Percentiles rank a stretch among this genome's conserved stretches.
These are phyloP conservation scores for human (Homo sapiens) DNA, from an alignment of 2,113 vertebrate genomes.

Conservation along the genomic window DNA sequence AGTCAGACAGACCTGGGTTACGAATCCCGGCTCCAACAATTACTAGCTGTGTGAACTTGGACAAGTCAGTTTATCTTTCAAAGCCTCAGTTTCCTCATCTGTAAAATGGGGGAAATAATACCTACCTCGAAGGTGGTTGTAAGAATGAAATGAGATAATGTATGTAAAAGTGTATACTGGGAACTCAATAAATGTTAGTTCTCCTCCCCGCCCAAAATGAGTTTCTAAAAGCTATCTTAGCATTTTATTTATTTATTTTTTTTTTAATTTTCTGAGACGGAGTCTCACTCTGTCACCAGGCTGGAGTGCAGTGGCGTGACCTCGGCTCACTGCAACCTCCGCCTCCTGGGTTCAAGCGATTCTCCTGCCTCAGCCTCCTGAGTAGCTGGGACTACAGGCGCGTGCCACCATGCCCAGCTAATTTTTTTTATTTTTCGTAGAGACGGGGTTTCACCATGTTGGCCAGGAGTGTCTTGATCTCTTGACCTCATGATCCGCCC, in stretches of 20 bases:
- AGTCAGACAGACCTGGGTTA: slow-evolving; percentile 70
- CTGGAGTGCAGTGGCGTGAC: background rate
- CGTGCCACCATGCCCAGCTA: background rate
- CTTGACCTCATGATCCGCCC: background rate
- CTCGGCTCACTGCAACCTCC: background rate
- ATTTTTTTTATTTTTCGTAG: background rate
- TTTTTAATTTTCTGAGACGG: background rate
- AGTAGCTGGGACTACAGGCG: background rate
- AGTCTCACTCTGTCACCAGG: background rate
- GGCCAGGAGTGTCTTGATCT: background rate
- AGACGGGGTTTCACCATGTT: background rate
- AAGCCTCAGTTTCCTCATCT: slow-evolving; percentile 73
- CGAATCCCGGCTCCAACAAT: slow-evolving; percentile 63
- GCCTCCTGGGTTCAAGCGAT: background rate
- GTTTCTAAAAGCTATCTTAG: slow-evolving; percentile 32
- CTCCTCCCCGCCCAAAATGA: slow-evolving; percentile 36
- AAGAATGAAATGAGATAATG: slow-evolving; percentile 66
- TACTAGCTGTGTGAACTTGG: slow-evolving; percentile 69
- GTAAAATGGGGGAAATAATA: slow-evolving; percentile 69
- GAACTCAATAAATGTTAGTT: slow-evolving; percentile 59
- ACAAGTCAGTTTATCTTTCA: slow-evolving; percentile 69
- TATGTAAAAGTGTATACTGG: slow-evolving; percentile 49
- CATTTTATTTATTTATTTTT: background rate
- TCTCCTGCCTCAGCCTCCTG: background rate
- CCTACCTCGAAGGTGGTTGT: slow-evolving; percentile 60